Conservation (phyloP, 2,113 vertebrate species). For the Mystacornis crossleyi region DNA sequence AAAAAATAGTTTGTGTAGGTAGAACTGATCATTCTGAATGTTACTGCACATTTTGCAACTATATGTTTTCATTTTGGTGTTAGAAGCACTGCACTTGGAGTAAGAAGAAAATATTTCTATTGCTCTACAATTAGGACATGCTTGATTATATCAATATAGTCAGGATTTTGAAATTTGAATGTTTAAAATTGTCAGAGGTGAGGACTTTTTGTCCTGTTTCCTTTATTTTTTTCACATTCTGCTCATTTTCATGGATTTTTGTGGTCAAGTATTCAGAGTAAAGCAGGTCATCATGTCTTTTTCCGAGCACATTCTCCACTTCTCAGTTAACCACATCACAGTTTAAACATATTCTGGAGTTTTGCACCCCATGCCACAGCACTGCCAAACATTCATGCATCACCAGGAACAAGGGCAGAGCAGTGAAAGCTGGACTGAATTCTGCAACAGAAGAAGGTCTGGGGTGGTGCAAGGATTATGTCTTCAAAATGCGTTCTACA, state of each 20-base stretch:
- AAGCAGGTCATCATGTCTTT: not conserved
- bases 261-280: not conserved
- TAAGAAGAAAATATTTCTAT: not conserved
- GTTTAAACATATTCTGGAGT: not conserved
- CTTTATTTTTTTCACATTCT: not conserved
- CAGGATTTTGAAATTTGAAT: not conserved
- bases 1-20: not conserved
- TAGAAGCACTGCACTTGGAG: not conserved
- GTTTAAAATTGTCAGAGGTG: not conserved
- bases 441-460: not conserved
- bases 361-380: not conserved
- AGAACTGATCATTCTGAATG: not conserved
- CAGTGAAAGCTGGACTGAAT: not conserved
- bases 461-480: not conserved
- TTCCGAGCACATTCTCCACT: not conserved
- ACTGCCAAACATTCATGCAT: not conserved
- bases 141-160: not conserved
- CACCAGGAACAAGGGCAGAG: not conserved
- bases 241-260: not conserved
- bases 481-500: not conserved
- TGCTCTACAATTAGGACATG: not conserved
- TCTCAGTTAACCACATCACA: not conserved
- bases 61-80: not conserved
- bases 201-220: not conserved
- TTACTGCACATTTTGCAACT: not conserved